A percentile compares a stretch with the other conserved stretches of the same genome.
phyloP scores from a whole-genome alignment of 2,888 invertebrate genomes.

The Sphecodes monilicornis region DNA sequence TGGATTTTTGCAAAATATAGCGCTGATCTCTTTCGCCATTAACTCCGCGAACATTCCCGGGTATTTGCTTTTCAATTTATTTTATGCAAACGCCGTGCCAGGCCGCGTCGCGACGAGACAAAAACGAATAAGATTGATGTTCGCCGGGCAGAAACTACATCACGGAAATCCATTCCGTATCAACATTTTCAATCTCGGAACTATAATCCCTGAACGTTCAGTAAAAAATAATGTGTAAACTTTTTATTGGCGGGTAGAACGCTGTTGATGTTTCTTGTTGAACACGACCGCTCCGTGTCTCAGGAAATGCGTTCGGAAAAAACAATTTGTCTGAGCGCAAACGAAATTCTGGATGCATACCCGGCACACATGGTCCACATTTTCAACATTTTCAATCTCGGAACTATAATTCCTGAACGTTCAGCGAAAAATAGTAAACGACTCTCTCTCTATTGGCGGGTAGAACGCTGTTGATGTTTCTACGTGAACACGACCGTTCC shows the following conservation, averaged over 20 bases:
- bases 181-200: not conserved
- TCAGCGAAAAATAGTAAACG: too few species aligned
- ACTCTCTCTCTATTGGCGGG: too few species aligned
- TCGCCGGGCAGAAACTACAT: not conserved
- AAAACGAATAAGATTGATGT: not conserved
- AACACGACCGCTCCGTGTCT: not conserved
- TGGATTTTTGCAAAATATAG: not conserved
- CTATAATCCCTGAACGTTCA: not conserved
- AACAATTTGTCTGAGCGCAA: not conserved
- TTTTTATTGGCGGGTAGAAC: too few species aligned
- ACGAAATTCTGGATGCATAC: constrained; percentile 23
- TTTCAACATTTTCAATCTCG: too few species aligned
- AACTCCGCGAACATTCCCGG: not conserved
- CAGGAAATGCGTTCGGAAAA: not conserved
- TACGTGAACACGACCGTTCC: not conserved
- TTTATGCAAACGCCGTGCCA: constrained; percentile 4
- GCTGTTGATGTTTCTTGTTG: too few species aligned
- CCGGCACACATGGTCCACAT: too few species aligned
- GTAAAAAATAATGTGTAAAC: too few species aligned
- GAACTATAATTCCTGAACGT: too few species aligned
- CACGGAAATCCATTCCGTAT: not conserved
- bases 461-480: too few species aligned
- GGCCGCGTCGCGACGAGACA: not conserved
- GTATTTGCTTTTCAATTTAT: constrained; percentile 1
- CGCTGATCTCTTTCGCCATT: constrained; percentile 4